Evolutionary conservation across 2,888 invertebrate species (phyloP).

Genomic region (Hirtodrosophila cameraria): DNA sequence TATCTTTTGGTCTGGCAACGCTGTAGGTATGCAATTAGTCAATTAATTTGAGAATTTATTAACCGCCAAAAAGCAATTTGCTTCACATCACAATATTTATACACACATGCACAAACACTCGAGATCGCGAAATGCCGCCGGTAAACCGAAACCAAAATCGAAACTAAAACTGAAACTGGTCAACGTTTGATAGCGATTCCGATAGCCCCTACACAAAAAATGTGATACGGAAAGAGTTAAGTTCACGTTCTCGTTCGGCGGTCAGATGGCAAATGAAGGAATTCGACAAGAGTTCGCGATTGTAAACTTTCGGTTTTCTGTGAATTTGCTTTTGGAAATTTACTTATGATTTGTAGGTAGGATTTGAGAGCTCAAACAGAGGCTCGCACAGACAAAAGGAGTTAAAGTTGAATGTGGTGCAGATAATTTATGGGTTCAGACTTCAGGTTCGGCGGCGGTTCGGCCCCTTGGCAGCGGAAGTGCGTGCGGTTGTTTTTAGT

Average conservation of each 20-base stretch:
- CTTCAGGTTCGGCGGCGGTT: constrained; percentile 30
- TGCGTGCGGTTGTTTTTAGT: constrained; percentile 53
- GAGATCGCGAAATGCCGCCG: constrained; percentile 76
- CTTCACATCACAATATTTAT: constrained; percentile 62
- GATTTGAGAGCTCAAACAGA: not conserved
- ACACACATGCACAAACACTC: constrained; percentile 31
- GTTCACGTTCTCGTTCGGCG: constrained; percentile 47
- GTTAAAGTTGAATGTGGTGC: constrained; percentile 52
- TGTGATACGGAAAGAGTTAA: constrained; percentile 24
- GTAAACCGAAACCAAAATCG: constrained; percentile 64
- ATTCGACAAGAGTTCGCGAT: constrained; percentile 39
- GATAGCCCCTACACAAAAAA: constrained; percentile 16
- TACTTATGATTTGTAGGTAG: constrained; percentile 39
- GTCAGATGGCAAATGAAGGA: constrained; percentile 59
- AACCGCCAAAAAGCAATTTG: constrained; percentile 80
- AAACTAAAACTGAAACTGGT: constrained; percentile 8
- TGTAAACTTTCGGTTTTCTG: constrained; percentile 31
- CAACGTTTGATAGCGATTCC: constrained; percentile 29
- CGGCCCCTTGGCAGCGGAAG: constrained; percentile 61
- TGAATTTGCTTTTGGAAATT: constrained; percentile 29
- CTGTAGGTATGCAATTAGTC: constrained; percentile 81
- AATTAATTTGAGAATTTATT: constrained; percentile 82
- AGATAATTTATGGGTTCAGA: constrained; percentile 68
- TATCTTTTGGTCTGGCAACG: constrained; percentile 29
- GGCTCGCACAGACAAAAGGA: constrained; percentile 22